Evolutionary conservation across 2,888 invertebrate genomes (phyloP), one percentile per base, ranked within the genome.

Genomic region (Sabatieria punctata): DNA sequence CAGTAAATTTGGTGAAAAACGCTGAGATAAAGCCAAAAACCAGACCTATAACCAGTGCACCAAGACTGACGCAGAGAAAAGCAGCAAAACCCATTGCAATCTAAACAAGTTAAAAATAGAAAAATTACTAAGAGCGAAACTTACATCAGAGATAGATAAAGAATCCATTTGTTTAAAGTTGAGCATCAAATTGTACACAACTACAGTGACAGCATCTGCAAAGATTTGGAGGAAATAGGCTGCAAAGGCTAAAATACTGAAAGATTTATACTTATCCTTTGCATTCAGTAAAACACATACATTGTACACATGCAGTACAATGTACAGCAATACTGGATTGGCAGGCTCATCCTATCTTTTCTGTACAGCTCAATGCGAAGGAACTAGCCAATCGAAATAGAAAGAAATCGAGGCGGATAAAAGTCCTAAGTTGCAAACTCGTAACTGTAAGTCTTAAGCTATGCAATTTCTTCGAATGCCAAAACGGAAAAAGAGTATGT

Each of bases 161-260:
- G 46, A 25, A 24, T 55, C 49, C 45, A 60, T 52, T 44, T 58
- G 51, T 48, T 53, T 53, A 55, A 72, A 71, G 2, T 66, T 63
- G 45, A 67, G 68, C 60, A 73, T 68, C 52, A 71, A 69, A 50
- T 72, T 71, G 57, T 74, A 74, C 46, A 73, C 60, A 2, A 74
- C 74, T 4, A 74, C 71, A 2, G 73, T 73, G 2, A 74, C 73
- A 35, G 73, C 74, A 64, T 74, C 73, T 66, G 42, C 2, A 49
- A 48, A 15, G 21, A 30, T n/a, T 27, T 15, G 24, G 11, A 22
- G 26, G 22, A 11, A 44, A 41, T 40, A 24, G 1, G 19, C 37
- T 2, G 25, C 18, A 19, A 27, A 22, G 18, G 44, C 21, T 4
- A 24, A 13, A 15, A 26, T 21, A 19, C 1, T 19, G 22, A 37